Evolutionary conservation across 2,888 invertebrate species (phyloP).

Genomic region (Melanotus villosus): DNA sequence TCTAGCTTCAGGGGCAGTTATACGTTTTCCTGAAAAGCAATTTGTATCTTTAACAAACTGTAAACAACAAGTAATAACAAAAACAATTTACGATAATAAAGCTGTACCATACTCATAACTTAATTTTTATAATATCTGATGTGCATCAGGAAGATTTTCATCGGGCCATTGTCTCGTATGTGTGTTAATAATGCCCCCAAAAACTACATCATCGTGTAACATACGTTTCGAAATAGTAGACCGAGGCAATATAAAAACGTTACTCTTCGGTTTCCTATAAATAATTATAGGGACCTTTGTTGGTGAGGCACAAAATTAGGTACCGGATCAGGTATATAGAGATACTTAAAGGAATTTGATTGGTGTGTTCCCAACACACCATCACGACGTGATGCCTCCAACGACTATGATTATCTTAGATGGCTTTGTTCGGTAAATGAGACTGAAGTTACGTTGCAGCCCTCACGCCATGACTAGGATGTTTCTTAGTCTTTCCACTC

Average conservation of each 20-base stretch:
- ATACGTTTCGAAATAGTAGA: conserved; percentile 16
- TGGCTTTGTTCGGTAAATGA: conserved; percentile 50
- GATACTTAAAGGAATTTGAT: conserved; percentile 47
- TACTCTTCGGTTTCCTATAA: conserved; percentile 41
- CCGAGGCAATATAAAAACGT: conserved; percentile 22
- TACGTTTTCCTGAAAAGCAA: too few species aligned
- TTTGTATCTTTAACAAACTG: too few species aligned
- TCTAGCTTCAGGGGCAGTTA: too few species aligned
- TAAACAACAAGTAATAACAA: too few species aligned
- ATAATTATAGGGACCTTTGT: conserved; percentile 45
- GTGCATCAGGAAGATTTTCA: conserved; percentile 10
- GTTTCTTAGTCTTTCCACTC: conserved; percentile 25
- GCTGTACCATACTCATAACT: neutral
- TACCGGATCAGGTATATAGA: conserved; percentile 47
- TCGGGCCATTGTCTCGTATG: conserved; percentile 4
- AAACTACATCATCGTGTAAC: neutral
- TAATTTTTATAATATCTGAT: conserved; percentile 11
- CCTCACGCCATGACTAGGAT: conserved; percentile 43
- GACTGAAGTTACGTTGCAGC: conserved; percentile 39
- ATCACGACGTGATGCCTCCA: conserved; percentile 47
- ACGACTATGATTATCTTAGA: conserved; percentile 48
- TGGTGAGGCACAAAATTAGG: conserved; percentile 44
- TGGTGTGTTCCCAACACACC: conserved; percentile 46
- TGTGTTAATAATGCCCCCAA: conserved; percentile 15
- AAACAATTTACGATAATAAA: neutral